A percentile compares a stretch with the other conserved stretches of the same genome.
phyloP scores from a whole-genome alignment of 2,113 vertebrate species.

The Boleophthalmus pectinirostris region DNA sequence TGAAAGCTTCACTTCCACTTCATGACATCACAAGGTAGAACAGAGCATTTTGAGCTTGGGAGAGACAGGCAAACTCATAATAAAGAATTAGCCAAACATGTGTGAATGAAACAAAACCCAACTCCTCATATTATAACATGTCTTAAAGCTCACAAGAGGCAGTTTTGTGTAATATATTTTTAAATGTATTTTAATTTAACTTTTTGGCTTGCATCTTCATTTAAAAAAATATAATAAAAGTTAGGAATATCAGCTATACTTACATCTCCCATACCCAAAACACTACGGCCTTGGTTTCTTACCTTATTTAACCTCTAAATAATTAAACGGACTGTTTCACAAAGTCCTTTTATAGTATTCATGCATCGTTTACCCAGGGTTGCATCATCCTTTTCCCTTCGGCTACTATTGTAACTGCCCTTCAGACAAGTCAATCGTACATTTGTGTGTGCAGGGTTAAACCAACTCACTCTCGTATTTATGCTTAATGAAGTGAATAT shows the following conservation, averaged over 20 bases:
- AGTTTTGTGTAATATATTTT: too few relatives aligned
- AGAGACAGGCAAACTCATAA: too few relatives aligned
- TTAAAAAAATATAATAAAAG: too few relatives aligned
- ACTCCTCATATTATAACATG: too few relatives aligned
- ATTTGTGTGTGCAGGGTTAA: neutral
- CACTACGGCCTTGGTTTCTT: neutral
- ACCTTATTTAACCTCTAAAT: neutral
- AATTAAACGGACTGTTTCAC: neutral
- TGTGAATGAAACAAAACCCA: too few relatives aligned
- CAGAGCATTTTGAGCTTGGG: too few relatives aligned
- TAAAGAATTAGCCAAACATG: too few relatives aligned
- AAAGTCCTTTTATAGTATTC: neutral
- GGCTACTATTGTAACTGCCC: neutral
- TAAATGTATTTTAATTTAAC: too few relatives aligned
- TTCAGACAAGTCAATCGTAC: constrained; percentile 11
- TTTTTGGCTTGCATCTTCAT: too few relatives aligned
- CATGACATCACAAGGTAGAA: too few relatives aligned
- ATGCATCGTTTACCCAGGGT: neutral
- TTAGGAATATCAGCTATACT: neutral
- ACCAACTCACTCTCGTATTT: neutral
- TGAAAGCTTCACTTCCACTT: too few relatives aligned
- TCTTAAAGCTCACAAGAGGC: too few relatives aligned
- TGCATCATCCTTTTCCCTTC: neutral
- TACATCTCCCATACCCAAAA: neutral
- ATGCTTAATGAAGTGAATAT: constrained; percentile 13